Evolutionary conservation across 1,140 invertebrate species (phyloP).

Genomic region (Bombus fervidus): DNA sequence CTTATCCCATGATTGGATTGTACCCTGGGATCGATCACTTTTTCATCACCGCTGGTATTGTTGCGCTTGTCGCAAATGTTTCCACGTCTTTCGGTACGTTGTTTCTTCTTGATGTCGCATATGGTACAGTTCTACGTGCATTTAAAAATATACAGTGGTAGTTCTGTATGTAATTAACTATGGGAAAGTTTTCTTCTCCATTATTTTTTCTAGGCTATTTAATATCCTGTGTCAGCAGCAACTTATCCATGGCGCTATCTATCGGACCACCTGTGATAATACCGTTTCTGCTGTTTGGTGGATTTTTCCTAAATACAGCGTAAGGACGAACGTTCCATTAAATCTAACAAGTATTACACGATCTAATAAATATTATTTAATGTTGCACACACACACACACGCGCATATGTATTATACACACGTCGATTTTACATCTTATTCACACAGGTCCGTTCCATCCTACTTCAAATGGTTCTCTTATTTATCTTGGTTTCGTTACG

Average conservation of each 20-base stretch:
- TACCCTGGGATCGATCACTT: constrained; percentile 89
- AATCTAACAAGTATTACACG: background rate
- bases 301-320: constrained; percentile 96
- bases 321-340: constrained; percentile 73
- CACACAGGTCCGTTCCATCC: constrained; percentile 89
- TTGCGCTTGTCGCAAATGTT: constrained; percentile 93
- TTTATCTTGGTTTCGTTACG: constrained; percentile 97
- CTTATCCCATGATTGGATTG: constrained; percentile 94
- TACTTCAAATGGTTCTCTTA: constrained; percentile 96
- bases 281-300: constrained; percentile 96
- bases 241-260: constrained; percentile 92
- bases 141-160: no score
- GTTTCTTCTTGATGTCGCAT: no score
- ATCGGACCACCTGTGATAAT: constrained; percentile 95
- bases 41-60: constrained; percentile 88
- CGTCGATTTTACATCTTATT: background rate
- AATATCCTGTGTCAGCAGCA: constrained; percentile 92
- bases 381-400: no score
- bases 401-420: background rate
- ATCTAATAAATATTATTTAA: no score
- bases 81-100: constrained; percentile 93
- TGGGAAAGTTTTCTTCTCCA: background rate
- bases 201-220: constrained; percentile 88
- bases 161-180: background rate
- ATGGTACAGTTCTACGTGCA: background rate